Percentiles rank a stretch among this genome's conserved stretches.
These are phyloP conservation scores for Podotricha telesiphe DNA, from an alignment of 2,888 invertebrate species.

Conservation along the genomic window DNA sequence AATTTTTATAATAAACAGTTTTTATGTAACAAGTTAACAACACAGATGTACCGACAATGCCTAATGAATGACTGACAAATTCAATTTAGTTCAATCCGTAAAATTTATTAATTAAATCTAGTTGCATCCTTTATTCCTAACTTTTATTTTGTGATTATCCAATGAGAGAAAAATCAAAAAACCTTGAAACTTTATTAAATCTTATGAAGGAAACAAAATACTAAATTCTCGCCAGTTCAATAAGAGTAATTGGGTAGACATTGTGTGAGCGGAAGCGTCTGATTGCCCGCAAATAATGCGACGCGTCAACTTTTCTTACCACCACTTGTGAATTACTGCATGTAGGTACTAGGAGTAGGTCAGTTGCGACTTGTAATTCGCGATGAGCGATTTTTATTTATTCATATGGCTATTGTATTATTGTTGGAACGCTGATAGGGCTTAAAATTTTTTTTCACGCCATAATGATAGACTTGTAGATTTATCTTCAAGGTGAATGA, in stretches of 20 bases:
- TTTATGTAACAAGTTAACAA: too few relatives aligned
- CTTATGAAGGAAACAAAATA: slow-evolving; percentile 16
- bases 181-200: not conserved
- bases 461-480: too few relatives aligned
- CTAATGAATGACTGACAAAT: not conserved
- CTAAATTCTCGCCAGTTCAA: slow-evolving; percentile 37
- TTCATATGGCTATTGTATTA: not conserved
- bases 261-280: slow-evolving; percentile 60
- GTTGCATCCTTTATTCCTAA: too few relatives aligned
- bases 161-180: too few relatives aligned
- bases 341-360: slow-evolving; percentile 12
- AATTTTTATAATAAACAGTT: too few relatives aligned
- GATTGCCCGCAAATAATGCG: slow-evolving; percentile 56
- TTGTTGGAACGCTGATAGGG: not conserved
- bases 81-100: too few relatives aligned
- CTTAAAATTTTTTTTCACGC: too few relatives aligned
- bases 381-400: slow-evolving; percentile 3
- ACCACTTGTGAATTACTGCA: slow-evolving; percentile 27
- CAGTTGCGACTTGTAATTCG: slow-evolving; percentile 1
- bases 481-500: too few relatives aligned
- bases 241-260: slow-evolving; percentile 45
- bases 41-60: too few relatives aligned
- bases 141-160: too few relatives aligned
- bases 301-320: slow-evolving; percentile 59
- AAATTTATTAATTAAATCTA: too few relatives aligned